Conservation (phyloP, 2,888 invertebrate genomes). For the Spilarctia lutea region DNA sequence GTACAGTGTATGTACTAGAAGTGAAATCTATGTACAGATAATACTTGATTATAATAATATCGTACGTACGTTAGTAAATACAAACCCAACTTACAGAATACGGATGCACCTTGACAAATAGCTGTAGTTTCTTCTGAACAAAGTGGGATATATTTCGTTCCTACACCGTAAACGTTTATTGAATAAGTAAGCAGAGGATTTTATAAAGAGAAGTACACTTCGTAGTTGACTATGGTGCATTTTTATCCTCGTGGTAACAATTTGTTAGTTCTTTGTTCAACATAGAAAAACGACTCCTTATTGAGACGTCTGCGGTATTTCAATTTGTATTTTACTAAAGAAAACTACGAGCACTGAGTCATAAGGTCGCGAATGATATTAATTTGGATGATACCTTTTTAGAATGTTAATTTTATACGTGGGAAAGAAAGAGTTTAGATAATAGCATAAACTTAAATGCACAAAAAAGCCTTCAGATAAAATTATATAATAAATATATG, state of each 20-base stretch:
- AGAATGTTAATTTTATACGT: background rate
- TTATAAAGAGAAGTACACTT: slow-evolving; percentile 62
- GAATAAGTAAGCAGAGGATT: slow-evolving; percentile 79
- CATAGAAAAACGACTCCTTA: slow-evolving; percentile 24
- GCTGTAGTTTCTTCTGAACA: slow-evolving; percentile 77
- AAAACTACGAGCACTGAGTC: background rate
- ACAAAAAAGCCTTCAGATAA: background rate
- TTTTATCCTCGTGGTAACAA: slow-evolving; percentile 54
- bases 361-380: background rate
- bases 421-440: background rate
- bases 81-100: slow-evolving; percentile 67
- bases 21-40: too few species aligned
- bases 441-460: background rate
- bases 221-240: slow-evolving; percentile 50
- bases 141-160: slow-evolving; percentile 82
- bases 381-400: background rate
- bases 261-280: slow-evolving; percentile 50
- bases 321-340: slow-evolving; percentile 15
- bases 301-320: slow-evolving; percentile 23
- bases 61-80: slow-evolving; percentile 42
- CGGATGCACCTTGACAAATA: slow-evolving; percentile 79
- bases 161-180: slow-evolving; percentile 80
- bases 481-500: background rate
- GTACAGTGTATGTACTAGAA: too few species aligned
- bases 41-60: background rate